A percentile compares a stretch with the other conserved stretches of the same genome.
Evolutionary conservation across 1,140 invertebrate genomes (phyloP).

Genomic region (Papilio helenus): DNA sequence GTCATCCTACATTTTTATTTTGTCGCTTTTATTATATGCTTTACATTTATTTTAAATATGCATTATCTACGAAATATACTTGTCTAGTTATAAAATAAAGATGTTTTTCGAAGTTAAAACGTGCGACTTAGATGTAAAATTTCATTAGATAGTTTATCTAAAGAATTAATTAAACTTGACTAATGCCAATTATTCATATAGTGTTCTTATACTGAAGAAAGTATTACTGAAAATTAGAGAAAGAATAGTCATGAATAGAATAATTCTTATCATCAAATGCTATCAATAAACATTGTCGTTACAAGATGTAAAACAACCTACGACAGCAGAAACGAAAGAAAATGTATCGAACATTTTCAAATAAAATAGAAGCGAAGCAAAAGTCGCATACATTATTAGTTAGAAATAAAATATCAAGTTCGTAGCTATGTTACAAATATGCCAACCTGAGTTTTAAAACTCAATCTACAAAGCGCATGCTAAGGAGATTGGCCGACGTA

Average conservation of each 20-base stretch:
- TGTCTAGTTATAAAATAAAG: not conserved
- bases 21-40: not conserved
- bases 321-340: conserved; percentile 12
- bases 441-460: conserved; percentile 39
- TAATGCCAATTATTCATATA: not conserved
- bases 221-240: not conserved
- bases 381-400: conserved; percentile 35
- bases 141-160: no score
- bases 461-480: conserved; percentile 36
- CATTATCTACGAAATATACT: not conserved
- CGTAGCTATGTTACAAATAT: conserved; percentile 28
- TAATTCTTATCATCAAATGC: not conserved
- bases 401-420: conserved; percentile 32
- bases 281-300: not conserved
- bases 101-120: not conserved
- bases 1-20: not conserved
- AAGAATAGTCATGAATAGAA: not conserved
- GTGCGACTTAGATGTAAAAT: not conserved
- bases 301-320: conserved; percentile 1
- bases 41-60: not conserved
- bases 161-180: not conserved
- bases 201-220: not conserved
- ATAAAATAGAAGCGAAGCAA: conserved; percentile 30
- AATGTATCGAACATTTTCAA: conserved; percentile 21
- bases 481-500: conserved; percentile 38